Percentiles rank a stretch among this genome's conserved stretches.
These are phyloP conservation scores for Eurois occulta DNA, from an alignment of 2,888 invertebrate species.

Conservation along the genomic window DNA sequence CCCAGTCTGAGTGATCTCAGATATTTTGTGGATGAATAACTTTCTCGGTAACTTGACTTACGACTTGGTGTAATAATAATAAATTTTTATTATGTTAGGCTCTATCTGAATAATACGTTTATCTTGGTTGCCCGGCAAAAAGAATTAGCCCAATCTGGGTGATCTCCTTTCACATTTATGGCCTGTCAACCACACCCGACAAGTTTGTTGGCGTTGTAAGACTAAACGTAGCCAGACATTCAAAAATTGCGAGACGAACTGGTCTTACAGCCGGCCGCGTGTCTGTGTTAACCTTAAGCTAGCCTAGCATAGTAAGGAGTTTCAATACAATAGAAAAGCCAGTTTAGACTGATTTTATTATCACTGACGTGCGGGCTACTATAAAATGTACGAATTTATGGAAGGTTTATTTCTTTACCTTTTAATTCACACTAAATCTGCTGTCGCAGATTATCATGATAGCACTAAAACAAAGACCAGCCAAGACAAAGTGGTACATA, in stretches of 20 bases:
- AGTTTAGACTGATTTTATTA: background rate
- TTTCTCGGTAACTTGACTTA: no score
- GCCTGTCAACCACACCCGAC: background rate
- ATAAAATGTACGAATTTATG: background rate
- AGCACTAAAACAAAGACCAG: background rate
- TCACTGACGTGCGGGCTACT: background rate
- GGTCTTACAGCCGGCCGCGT: background rate
- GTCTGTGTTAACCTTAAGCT: background rate
- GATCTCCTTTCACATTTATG: background rate
- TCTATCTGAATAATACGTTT: no score
- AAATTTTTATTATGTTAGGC: no score
- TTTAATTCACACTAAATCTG: background rate
- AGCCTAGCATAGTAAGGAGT: background rate
- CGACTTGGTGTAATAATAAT: no score
- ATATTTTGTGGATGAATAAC: no score
- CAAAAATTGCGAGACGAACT: background rate
- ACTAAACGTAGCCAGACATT: slow-evolving; percentile 1
- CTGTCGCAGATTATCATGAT: background rate
- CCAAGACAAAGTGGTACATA: background rate
- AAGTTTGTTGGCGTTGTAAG: background rate
- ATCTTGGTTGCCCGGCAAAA: no score
- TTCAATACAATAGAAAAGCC: background rate
- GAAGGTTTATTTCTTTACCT: background rate
- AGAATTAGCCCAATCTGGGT: no score
- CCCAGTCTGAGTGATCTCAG: no score